Evolutionary conservation across 2,797 vertebrate genomes (phyloP).

Genomic region (Myotis pilosus): DNA sequence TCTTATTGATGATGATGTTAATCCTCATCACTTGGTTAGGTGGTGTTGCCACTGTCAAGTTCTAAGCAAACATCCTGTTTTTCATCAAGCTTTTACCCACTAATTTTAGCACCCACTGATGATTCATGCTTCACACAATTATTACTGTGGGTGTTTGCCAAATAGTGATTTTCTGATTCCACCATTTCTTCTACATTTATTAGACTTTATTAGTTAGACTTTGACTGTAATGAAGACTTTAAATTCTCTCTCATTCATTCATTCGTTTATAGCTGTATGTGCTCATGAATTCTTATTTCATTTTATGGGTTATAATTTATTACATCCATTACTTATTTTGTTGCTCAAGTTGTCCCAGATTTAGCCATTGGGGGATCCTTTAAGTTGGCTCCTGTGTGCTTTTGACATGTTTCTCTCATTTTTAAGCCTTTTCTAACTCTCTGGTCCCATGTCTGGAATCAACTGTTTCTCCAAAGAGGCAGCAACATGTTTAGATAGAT

Average conservation of each 20-base stretch:
- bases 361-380: background rate
- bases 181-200: background rate
- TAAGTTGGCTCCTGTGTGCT: background rate
- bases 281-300: conserved; percentile 1
- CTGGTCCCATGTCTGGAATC: background rate
- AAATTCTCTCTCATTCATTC: background rate
- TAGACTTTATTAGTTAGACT: background rate
- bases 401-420: background rate
- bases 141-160: background rate
- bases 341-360: background rate
- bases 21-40: background rate
- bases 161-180: conserved; percentile 28
- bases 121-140: background rate
- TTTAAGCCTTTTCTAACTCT: background rate
- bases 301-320: background rate
- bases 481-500: background rate
- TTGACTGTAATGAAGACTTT: background rate
- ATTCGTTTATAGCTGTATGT: background rate
- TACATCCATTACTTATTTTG: background rate
- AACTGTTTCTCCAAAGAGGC: background rate
- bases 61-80: background rate
- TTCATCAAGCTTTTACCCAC: background rate
- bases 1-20: background rate
- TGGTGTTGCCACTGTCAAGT: background rate
- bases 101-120: background rate